Evolutionary conservation across 2,113 vertebrate genomes (phyloP).

Genomic region (Cnemophilus loriae): DNA sequence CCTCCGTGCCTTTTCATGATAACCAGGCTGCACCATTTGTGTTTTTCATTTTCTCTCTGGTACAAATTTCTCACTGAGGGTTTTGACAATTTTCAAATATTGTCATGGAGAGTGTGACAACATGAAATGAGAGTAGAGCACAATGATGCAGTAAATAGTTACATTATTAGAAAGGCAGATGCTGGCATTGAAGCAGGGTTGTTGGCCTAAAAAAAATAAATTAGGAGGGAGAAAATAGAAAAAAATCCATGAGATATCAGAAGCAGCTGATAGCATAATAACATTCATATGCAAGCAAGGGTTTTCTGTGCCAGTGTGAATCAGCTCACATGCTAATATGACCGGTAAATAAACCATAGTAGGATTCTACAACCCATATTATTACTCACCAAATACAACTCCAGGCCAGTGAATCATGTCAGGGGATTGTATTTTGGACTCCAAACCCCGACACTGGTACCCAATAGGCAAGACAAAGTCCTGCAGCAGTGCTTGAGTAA

Average conservation of each 20-base stretch:
- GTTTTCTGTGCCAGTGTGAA: conserved; percentile 8
- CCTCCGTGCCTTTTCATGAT: not conserved
- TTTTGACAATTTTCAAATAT: conserved; percentile 59
- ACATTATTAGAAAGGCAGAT: conserved; percentile 60
- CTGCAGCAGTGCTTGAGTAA: not conserved
- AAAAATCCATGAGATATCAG: conserved; percentile 8
- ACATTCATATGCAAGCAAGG: conserved; percentile 19
- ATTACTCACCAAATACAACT: not conserved
- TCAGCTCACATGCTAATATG: conserved; percentile 9
- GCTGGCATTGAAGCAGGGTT: conserved; percentile 40
- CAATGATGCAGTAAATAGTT: conserved; percentile 64
- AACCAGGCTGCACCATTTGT: conserved; percentile 6
- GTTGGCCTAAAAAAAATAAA: conserved; percentile 52
- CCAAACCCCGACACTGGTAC: not conserved
- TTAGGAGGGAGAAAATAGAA: conserved; percentile 34
- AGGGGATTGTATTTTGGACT: not conserved
- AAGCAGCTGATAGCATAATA: conserved; percentile 13
- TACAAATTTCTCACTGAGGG: conserved; percentile 46
- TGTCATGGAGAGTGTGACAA: conserved; percentile 41
- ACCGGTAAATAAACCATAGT: conserved; percentile 36
- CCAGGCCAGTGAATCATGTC: not conserved
- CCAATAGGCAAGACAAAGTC: not conserved
- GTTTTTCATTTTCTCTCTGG: conserved; percentile 17
- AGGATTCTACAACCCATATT: not conserved
- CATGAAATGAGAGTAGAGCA: conserved; percentile 51